Evolutionary conservation across 2,797 vertebrate species (phyloP).

Genomic region (Sciurus carolinensis): DNA sequence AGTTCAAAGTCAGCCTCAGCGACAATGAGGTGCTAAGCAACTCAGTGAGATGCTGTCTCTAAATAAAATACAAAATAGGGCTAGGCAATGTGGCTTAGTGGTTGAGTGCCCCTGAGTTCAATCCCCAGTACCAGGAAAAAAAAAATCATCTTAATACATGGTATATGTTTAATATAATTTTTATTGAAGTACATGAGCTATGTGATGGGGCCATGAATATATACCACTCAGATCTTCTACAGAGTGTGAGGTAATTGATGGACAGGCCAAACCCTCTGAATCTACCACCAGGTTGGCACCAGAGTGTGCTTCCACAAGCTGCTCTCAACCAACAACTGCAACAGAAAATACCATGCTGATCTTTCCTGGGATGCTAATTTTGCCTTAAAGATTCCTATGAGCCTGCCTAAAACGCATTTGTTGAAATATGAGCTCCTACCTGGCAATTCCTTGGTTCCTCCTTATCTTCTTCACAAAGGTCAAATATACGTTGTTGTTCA

Average conservation of each 20-base stretch:
- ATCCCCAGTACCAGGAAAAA: too few species aligned
- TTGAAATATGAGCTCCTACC: not conserved
- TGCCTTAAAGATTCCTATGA: not conserved
- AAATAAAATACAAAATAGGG: too few species aligned
- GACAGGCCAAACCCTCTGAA: not conserved
- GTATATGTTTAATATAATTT: not conserved
- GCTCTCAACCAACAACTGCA: not conserved
- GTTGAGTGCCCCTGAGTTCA: too few species aligned
- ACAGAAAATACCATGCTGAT: not conserved
- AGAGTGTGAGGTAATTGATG: too few species aligned
- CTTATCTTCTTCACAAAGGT: not conserved
- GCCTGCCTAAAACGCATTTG: not conserved
- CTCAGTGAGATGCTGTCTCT: too few species aligned
- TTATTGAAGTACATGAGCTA: not conserved
- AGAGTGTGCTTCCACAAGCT: not conserved
- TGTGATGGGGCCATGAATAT: not conserved
- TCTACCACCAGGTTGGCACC: not conserved
- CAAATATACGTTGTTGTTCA: not conserved
- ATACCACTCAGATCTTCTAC: not conserved
- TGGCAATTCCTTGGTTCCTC: not conserved
- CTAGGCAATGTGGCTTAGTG: too few species aligned
- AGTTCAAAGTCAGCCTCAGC: too few species aligned
- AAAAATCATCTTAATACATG: not conserved
- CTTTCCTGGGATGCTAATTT: too few species aligned
- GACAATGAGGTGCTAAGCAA: too few species aligned